Conservation (phyloP, 23 tunicate genomes). For the Styela plicata region DNA sequence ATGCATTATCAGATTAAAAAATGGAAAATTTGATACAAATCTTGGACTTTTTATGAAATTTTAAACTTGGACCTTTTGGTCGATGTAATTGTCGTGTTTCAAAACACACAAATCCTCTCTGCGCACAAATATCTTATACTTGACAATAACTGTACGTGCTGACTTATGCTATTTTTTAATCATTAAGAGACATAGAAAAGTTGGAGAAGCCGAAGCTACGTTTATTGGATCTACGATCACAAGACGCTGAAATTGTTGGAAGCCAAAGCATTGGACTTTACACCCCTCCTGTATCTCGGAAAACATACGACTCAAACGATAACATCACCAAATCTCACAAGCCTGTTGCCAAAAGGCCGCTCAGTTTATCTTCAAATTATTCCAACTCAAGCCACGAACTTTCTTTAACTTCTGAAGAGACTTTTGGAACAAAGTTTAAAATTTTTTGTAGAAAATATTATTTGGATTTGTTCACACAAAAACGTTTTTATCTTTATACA, state of each 20-base stretch:
- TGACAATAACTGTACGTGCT: too few relatives aligned
- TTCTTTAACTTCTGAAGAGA: neutral
- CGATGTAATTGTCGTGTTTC: too few relatives aligned
- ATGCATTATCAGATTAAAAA: too few relatives aligned
- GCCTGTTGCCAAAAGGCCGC: neutral
- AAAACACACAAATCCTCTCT: too few relatives aligned
- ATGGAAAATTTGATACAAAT: too few relatives aligned
- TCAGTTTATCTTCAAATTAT: neutral
- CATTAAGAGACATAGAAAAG: too few relatives aligned
- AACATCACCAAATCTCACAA: neutral
- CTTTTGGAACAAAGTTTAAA: neutral
- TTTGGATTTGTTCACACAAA: conserved; percentile 13
- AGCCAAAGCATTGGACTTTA: conserved; percentile 24
- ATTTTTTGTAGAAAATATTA: conserved; percentile 10
- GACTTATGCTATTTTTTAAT: too few relatives aligned
- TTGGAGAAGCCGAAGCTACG: too few relatives aligned
- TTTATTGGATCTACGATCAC: neutral
- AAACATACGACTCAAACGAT: neutral
- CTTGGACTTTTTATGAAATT: too few relatives aligned
- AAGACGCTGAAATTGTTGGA: conserved; percentile 19
- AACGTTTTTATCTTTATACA: conserved; percentile 21
- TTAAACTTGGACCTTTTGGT: too few relatives aligned
- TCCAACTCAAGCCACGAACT: neutral
- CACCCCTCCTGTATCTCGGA: conserved; percentile 14
- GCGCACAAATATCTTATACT: too few relatives aligned